phyloP scores from a whole-genome alignment of 2,797 vertebrate genomes.

The Oreochromis mossambicus region DNA sequence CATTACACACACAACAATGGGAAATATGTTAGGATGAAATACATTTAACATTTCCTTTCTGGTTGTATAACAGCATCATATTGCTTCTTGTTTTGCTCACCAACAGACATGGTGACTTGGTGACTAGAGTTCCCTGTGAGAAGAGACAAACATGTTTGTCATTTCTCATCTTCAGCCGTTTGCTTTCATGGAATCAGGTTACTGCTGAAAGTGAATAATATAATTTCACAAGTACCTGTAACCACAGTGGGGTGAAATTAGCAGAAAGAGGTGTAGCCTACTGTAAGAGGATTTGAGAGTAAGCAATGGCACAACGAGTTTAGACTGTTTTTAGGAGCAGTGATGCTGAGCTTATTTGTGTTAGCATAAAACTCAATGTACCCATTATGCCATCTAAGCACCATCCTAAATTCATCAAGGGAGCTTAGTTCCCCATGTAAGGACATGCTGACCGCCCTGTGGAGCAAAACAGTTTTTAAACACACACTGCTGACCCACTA shows the following conservation, averaged over 20 bases:
- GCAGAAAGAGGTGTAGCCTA: background rate
- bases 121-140: background rate
- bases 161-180: background rate
- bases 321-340: background rate
- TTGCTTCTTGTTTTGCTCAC: background rate
- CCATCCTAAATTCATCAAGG: conserved; percentile 39
- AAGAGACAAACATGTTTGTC: background rate
- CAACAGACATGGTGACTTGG: background rate
- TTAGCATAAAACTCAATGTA: conserved; percentile 21
- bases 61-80: background rate
- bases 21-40: background rate
- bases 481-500: background rate
- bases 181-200: background rate
- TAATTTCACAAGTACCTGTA: background rate
- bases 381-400: conserved; percentile 49
- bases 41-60: background rate
- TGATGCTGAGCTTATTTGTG: conserved; percentile 15
- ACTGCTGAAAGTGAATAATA: background rate
- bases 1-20: background rate
- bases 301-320: background rate
- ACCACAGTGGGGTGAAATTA: background rate
- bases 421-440: conserved; percentile 34
- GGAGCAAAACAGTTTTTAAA: conserved; percentile 14
- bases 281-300: background rate
- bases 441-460: conserved; percentile 28